Evolutionary conservation across 2,888 invertebrate species (phyloP), one percentile per base, ranked within the genome.

Genomic region (Ochlodes sylvanus): DNA sequence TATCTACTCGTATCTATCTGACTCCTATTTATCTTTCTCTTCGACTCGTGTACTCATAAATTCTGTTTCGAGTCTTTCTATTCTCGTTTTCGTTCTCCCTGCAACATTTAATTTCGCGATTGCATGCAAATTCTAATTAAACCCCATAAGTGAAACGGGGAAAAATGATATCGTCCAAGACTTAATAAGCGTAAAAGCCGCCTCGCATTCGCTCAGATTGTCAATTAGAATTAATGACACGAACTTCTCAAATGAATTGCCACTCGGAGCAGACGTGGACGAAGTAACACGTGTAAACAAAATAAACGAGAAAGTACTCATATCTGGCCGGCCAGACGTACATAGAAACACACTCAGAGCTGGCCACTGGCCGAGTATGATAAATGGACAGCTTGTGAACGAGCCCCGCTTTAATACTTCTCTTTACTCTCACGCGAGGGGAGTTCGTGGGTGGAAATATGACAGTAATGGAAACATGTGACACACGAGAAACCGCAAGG

Each of bases 341-440:
- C 91, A 92, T 81, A 85, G 87, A 82, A 91, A 89, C 84, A 88
- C 92, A 92, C 92, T 92, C 88, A 88, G 86, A 76, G 71, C 79
- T 76, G 77, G 76, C 76, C 80, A 77, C 72, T 80, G 82, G 76
- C 81, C 84, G 81, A 86, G 85, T 85, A 89, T 92, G 90, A 92
- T 89, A 92, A 90, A 92, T 91, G 86, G 80, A 82, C 82, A 74
- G 71, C 76, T 69, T 70, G 73, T 70, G 70, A 73, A 77, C 79
- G 77, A 77, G 80, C 78, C 80, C 63, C 77, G 81, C 77, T 81
- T 81, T 81, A 83, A 84, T 83, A 86, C 85, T 83, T 87, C 86
- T 82, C 82, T 86, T 83, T 85, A 79, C 75, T 68, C 72, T 69
- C 70, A 68, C 68, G 69, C 71, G 72, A 74, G 76, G 78, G 73